Evolutionary conservation across 2,888 invertebrate species (phyloP), one percentile per base, ranked within the genome.

Genomic region (Drosophila kuntzei): DNA sequence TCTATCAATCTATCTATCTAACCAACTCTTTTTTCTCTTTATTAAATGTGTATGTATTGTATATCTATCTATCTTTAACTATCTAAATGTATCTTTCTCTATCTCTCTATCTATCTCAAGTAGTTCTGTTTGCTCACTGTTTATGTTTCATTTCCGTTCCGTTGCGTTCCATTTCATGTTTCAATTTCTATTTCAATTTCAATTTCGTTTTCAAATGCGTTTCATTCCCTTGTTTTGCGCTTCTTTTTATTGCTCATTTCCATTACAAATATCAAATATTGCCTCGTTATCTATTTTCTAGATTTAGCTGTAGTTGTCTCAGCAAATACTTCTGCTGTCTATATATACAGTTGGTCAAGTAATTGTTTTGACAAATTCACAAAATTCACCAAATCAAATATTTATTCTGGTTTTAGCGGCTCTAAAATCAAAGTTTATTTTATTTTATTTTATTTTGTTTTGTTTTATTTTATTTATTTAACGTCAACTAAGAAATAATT

Each of bases 161-260:
- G 25, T 75, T 73, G 18, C 32, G 46, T 65, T 73, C 57, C 67
- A 37, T 68, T 62, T 54, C 57, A 74, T 58, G 41, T 62, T 73
- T 47, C 7, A 16, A 41, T 60, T 67, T 44, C 29, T n/a, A n/a
- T n/a, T n/a, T n/a, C n/a, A n/a, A n/a, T n/a, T n/a, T n/a, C n/a
- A 2, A 29, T 49, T 53, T 41, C 8, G 16, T 58, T 58, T 57
- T 44, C 22, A 43, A 58, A 39, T 58, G 29, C 49, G 47, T 58
- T 39, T 27, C 8, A 27, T 27, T 27, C 27, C 7, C 1, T 9
- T 27, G 27, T 9, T 8, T 27, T 27, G 25, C 36, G 49, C 59
- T 72, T 49, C 0, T 43, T 55, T 55, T 66, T 55, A 22, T 27
- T 25, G 14, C 53, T 67, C 61, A 64, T 69, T 73, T 51, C 55